A percentile compares a stretch with the other conserved stretches of the same genome.
These are phyloP conservation scores for Seriola dumerili DNA, from an alignment of 2,113 vertebrate species.

Conservation along the genomic window DNA sequence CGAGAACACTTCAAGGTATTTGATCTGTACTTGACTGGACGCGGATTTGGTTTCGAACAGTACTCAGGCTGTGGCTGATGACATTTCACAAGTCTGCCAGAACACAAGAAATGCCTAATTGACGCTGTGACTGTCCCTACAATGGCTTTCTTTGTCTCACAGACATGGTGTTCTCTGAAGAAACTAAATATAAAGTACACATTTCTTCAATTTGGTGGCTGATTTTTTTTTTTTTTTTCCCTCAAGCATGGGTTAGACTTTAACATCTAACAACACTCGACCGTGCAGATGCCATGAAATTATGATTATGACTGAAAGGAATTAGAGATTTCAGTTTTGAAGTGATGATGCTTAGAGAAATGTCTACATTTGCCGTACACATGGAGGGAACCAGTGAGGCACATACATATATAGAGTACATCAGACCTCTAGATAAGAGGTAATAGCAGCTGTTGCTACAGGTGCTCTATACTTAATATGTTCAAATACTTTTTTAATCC, in stretches of 20 bases:
- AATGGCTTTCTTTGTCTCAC: too few relatives aligned
- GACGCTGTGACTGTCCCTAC: too few relatives aligned
- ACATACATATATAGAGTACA: neutral
- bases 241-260: neutral
- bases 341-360: neutral
- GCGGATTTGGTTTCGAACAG: neutral
- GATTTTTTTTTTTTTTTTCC: neutral
- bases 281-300: neutral
- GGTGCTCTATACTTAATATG: constrained; percentile 19
- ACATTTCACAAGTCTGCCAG: neutral
- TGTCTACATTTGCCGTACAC: neutral
- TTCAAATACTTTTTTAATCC: constrained; percentile 18
- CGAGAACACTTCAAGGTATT: neutral
- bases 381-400: neutral
- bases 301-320: neutral
- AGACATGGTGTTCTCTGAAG: neutral
- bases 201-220: neutral
- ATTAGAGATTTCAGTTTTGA: neutral
- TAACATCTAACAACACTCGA: neutral
- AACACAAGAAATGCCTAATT: neutral
- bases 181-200: neutral
- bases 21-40: neutral
- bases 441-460: constrained; percentile 22
- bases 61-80: neutral
- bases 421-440: neutral